Evolutionary conservation across 2,113 vertebrate species (phyloP), one percentile per base, ranked within the genome.

Genomic region (Proteles cristata): DNA sequence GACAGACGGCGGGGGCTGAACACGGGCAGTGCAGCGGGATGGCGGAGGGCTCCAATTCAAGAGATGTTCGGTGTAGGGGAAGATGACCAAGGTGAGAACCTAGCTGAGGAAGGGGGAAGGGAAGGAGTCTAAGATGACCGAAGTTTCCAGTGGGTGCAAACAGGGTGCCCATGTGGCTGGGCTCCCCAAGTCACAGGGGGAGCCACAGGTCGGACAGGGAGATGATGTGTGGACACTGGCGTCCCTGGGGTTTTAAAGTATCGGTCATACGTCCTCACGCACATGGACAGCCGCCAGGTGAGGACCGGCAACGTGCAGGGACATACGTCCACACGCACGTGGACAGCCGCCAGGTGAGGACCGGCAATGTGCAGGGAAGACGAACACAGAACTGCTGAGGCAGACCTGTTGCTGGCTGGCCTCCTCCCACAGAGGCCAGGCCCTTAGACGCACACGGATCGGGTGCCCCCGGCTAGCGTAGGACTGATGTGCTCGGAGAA

Each of bases 131-230:
- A n/a, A 68, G 84, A 23, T 21, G 88, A 19, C 33, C 6, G 5
- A 53, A 5, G 65, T 43, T 35, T 35, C 81, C 4, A 17, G 26
- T 0, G n/a, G 55, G 16, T 8, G 50, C 26, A 63, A 43, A 68
- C 6, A 0, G 15, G 48, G 31, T 11, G 0, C 39, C 53, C 35
- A 39, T 0, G 25, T 0, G 16, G 65, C 10, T 50, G 25, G 39
- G 15, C 2, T 66, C 6, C 17, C 19, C 45, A 31, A n/a, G 88
- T 77, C 0, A 5, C 4, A 31, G 69, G 26, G 33, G 48, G 7
- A 71, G 92, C 85, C 31, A 14, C 0, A 15, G 28, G 21, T 19
- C 25, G 17, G 48, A 39, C 26, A n/a, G 0, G 69, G 25, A 35
- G 39, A 76, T 1, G 21, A 43, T 8, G 39, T 71, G 55, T 0